Conservation (phyloP, 2,113 vertebrate genomes). For the Muscicapa adusta region DNA sequence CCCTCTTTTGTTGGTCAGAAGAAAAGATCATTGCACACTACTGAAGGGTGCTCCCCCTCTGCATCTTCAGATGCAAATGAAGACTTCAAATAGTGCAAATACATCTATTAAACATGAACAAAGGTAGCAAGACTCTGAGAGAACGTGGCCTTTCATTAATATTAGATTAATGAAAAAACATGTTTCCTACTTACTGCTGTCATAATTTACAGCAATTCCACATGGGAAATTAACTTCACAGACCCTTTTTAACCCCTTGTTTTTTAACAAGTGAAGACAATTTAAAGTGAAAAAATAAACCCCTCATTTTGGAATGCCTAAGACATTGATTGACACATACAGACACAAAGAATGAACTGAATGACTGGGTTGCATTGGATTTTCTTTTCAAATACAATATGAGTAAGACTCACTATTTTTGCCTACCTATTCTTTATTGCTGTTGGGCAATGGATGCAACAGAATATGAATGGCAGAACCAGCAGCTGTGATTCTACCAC, state of each 20-base stretch:
- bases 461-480: neutral
- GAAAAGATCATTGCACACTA: neutral
- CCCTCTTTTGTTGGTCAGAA: neutral
- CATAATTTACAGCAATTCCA: neutral
- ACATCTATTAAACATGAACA: neutral
- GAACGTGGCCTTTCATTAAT: neutral
- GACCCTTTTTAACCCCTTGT: neutral
- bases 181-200: neutral
- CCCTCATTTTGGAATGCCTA: neutral
- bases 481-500: neutral
- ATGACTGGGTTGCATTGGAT: neutral
- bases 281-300: neutral
- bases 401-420: neutral
- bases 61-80: neutral
- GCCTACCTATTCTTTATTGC: neutral
- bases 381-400: neutral
- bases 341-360: neutral
- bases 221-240: neutral
- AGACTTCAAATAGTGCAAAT: neutral
- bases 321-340: neutral
- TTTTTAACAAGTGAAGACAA: neutral
- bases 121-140: neutral
- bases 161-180: neutral
- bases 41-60: neutral
- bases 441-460: neutral